These are phyloP conservation scores for Drosophila subpulchrella DNA, from an alignment of 1,140 invertebrate species.

Conservation along the genomic window DNA sequence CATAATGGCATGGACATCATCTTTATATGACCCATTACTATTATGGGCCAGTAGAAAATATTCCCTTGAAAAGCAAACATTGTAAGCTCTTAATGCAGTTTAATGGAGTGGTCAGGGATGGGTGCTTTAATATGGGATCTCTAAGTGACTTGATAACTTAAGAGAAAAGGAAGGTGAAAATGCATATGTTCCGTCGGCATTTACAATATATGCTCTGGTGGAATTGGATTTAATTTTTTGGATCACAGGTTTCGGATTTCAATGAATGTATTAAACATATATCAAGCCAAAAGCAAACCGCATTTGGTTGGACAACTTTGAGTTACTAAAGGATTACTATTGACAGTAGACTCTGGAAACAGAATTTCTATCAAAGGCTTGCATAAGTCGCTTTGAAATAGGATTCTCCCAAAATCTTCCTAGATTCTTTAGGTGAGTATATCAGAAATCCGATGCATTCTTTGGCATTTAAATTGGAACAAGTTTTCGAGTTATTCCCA, in stretches of 20 bases:
- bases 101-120: background rate
- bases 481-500: slow-evolving; percentile 5
- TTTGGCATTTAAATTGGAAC: slow-evolving; percentile 11
- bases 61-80: no score
- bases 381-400: no score
- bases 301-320: no score
- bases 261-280: no score
- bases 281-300: no score
- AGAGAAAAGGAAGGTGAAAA: no score
- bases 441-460: background rate
- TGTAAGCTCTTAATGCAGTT: background rate
- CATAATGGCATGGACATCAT: slow-evolving; percentile 15
- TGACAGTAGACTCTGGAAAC: no score
- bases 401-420: background rate
- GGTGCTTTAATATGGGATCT: background rate
- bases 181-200: no score
- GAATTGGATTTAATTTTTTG: background rate
- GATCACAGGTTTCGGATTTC: no score
- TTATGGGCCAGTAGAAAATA: background rate
- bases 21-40: slow-evolving; percentile 32
- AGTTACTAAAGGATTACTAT: no score
- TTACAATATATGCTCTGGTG: no score
- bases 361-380: no score
- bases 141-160: background rate
- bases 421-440: background rate